Evolutionary conservation across 2,797 vertebrate genomes (phyloP).

Genomic region (Sciurus carolinensis): DNA sequence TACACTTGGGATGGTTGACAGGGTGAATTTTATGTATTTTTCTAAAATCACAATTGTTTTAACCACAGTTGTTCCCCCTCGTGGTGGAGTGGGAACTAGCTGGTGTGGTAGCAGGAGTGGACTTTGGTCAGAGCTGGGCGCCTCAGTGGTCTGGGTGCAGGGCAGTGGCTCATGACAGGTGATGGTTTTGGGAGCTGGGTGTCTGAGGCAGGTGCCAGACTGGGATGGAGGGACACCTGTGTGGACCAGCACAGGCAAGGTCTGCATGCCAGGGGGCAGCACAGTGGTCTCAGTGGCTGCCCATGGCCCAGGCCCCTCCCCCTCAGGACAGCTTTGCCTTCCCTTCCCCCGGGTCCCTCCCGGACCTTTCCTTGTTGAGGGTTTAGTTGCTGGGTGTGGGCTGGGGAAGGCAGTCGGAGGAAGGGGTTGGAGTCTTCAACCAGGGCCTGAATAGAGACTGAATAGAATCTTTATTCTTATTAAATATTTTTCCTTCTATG

Average conservation of each 20-base stretch:
- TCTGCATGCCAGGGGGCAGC: neutral
- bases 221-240: neutral
- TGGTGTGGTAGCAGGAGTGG: neutral
- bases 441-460: neutral
- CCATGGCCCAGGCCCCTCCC: neutral
- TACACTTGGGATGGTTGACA: neutral
- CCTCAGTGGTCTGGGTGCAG: neutral
- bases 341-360: fast-evolving
- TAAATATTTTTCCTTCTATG: neutral
- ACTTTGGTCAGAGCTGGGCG: neutral
- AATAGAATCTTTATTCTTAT: neutral
- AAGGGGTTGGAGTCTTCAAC: neutral
- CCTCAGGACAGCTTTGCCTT: neutral
- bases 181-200: fast-evolving
- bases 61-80: neutral
- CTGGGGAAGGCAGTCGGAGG: neutral
- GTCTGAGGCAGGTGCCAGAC: neutral
- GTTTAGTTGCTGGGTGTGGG: neutral
- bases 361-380: neutral
- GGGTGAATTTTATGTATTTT: neutral
- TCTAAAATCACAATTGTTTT: neutral
- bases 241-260: neutral
- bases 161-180: neutral
- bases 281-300: neutral
- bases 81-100: neutral